Conservation (phyloP, 2,888 invertebrate genomes). For the Allolobophora icterica region DNA sequence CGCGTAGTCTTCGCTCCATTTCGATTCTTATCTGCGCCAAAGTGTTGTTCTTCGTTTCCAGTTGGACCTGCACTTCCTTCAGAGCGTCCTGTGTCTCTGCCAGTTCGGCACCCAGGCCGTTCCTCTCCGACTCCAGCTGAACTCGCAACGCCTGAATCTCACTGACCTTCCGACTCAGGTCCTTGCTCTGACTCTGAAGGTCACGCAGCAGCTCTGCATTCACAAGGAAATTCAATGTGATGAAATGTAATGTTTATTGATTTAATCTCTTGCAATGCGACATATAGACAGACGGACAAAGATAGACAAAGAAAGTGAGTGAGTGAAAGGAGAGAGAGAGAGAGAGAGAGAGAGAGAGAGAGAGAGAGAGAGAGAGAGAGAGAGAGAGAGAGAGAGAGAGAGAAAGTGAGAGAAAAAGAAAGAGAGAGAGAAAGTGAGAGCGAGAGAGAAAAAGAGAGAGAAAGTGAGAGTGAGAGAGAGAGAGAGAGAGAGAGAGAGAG, state of each 20-base stretch:
- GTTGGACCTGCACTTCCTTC: slow-evolving; percentile 91
- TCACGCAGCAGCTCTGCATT: slow-evolving; percentile 41
- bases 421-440: too few species aligned
- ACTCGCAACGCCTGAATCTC: slow-evolving; percentile 36
- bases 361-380: too few species aligned
- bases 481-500: not conserved
- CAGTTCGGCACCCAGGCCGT: slow-evolving; percentile 37
- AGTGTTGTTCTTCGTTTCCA: slow-evolving; percentile 80
- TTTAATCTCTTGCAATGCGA: not conserved
- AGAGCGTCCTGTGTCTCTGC: slow-evolving; percentile 90
- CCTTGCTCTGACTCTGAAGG: slow-evolving; percentile 39
- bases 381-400: not conserved
- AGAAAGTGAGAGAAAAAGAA: not conserved
- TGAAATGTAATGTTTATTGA: not conserved
- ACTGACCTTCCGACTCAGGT: slow-evolving; percentile 71
- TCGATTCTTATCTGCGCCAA: slow-evolving; percentile 93
- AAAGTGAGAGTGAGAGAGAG: not conserved
- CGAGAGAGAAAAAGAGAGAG: not conserved
- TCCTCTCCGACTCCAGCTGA: slow-evolving; percentile 40
- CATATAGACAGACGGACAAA: not conserved
- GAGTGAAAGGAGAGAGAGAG: too few species aligned
- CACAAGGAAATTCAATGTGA: not conserved
- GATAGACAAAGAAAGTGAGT: not conserved
- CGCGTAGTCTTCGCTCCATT: slow-evolving; percentile 92
- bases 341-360: too few species aligned